Evolutionary conservation across 2,888 invertebrate species (phyloP), one percentile per base, ranked within the genome.

Genomic region (Omphaloscelis lunosa): DNA sequence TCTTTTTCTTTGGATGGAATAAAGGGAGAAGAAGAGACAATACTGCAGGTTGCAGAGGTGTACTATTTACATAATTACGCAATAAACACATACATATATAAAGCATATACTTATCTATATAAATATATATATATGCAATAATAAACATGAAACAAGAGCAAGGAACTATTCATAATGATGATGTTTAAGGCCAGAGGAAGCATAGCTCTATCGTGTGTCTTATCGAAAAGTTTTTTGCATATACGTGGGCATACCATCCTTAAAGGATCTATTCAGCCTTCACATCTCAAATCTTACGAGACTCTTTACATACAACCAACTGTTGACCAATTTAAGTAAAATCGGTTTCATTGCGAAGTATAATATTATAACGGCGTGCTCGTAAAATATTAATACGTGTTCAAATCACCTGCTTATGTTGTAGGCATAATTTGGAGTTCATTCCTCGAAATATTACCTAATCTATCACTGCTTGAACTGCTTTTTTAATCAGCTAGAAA

Each of bases 311-410:
- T 45, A 29, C 23, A 66, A 66, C 45, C 29, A 27, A 51, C 11
- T 34, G 48, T 56, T 80, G 56, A 65, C n/a, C 59, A 81, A 74
- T n/a, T 68, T 27, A 20, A 63, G 51, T 79, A 51, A 66, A 65
- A n/a, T 34, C 15, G 6, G 59, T 75, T 51, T 62, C 34, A 61
- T 74, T 53, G 41, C 63, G 15, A 69, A 41, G 59, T 58, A 63
- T 34, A 59, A 51, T 81, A 59, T 48, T 17, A 48, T 75, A 68
- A 75, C 62, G n/a, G n/a, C 23, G 12, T 27, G 63, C 41, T 82
- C 56, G 69, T 75, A 70, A 75, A 82, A 66, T 75, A 56, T 66
- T 66, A 69, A 82, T 70, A 61, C n/a, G 69, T 29, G 45, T 70
- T 70, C 15, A 48, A 56, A 80, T 59, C 69, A 29, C 53, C 29